Conservation (phyloP, 2,888 invertebrate species). For the Machimus rusticus region DNA sequence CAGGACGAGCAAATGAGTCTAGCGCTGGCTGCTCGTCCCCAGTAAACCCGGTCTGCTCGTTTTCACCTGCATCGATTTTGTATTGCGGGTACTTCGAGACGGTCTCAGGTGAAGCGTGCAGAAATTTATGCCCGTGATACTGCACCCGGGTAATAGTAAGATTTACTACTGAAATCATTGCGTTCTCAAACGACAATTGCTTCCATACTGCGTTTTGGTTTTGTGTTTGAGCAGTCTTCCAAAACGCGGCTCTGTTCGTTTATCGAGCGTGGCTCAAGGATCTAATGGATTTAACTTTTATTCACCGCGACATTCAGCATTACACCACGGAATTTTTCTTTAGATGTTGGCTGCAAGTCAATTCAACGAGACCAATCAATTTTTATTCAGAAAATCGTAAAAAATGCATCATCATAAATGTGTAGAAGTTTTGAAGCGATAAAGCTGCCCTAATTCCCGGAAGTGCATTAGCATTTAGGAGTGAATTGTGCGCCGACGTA, state of each 20-base stretch:
- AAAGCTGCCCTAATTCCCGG: background rate
- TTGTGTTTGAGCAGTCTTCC: background rate
- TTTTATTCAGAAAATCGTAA: background rate
- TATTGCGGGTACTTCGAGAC: background rate
- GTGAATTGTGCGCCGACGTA: background rate
- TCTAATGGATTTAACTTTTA: background rate
- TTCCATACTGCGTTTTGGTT: background rate
- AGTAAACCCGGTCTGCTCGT: background rate
- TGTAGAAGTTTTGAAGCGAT: background rate
- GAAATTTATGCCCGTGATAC: background rate
- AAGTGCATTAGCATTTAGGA: background rate
- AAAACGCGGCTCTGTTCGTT: background rate
- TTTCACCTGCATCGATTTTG: background rate
- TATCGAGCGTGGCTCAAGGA: background rate
- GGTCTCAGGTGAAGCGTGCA: background rate
- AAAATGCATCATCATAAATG: background rate
- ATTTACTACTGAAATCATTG: background rate
- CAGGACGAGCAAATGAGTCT: background rate
- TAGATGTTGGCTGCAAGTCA: background rate
- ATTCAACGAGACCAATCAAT: background rate
- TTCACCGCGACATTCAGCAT: background rate
- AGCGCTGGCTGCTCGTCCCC: background rate
- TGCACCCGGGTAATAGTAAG: background rate
- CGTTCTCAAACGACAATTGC: background rate
- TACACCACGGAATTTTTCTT: background rate